These are phyloP conservation scores for Progne subis DNA, from an alignment of 2,113 vertebrate genomes.

Conservation along the genomic window DNA sequence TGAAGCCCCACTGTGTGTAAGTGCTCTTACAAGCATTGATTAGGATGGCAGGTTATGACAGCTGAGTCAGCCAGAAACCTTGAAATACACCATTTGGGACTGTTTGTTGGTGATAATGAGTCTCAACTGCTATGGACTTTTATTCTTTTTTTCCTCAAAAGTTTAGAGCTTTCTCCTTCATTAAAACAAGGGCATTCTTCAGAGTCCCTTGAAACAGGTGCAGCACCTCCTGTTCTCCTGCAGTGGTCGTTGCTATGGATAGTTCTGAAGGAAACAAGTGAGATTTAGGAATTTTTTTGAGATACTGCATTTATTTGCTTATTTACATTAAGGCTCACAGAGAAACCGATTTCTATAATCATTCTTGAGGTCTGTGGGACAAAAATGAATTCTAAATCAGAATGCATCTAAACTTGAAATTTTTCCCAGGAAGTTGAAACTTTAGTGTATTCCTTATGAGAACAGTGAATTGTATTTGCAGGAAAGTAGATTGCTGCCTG, in stretches of 20 bases:
- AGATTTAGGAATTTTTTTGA: not conserved
- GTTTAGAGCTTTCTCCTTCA: not conserved
- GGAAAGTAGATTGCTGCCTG: not conserved
- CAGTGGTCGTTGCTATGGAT: not conserved
- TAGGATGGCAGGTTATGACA: conserved; percentile 13
- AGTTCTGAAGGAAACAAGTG: not conserved
- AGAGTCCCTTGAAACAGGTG: not conserved
- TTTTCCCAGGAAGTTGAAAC: not conserved
- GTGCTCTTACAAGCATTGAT: not conserved
- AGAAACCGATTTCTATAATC: not conserved
- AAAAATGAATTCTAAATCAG: not conserved
- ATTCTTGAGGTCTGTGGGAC: not conserved
- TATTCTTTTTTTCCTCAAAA: not conserved
- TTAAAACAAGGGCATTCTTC: not conserved
- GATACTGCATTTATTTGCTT: not conserved
- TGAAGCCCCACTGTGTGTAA: not conserved
- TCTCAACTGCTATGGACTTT: not conserved
- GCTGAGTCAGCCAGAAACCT: conserved; percentile 2
- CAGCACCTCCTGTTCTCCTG: not conserved
- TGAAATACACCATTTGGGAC: not conserved
- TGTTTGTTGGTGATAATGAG: not conserved
- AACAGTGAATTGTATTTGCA: not conserved
- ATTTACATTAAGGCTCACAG: not conserved
- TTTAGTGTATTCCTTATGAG: not conserved
- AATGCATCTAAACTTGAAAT: not conserved